Evolutionary conservation across 2,888 invertebrate species (phyloP), one percentile per base, ranked within the genome.

Genomic region (Amiota communis): DNA sequence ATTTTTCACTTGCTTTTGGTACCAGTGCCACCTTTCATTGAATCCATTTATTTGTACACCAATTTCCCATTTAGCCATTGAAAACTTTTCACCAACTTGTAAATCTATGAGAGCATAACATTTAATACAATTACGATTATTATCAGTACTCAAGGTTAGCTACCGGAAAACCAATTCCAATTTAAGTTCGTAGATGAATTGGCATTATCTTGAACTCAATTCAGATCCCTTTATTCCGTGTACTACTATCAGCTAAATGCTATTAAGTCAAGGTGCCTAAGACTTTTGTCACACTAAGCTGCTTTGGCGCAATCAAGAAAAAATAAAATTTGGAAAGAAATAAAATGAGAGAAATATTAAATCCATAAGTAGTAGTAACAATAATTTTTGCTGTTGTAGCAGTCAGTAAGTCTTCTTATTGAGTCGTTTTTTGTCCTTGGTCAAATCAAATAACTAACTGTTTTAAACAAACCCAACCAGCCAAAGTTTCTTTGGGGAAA

Each of bases 121-220:
- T 17, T 36, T 65, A 48, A 65, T n/a, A 48, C 65, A 65, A 65
- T 65, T 65, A 65, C 46, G 65, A 65, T 65, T 48, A 36, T 48
- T 48, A 65, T 65, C 65, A 65, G 17, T 20, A 15, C 15, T 65
- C 48, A 65, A 48, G 49, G 48, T 46, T 65, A 48, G 49, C 65
- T 17, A 65, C 36, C 17, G 48, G 8, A 11, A 48, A 65, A 65
- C 65, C 36, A 36, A 49, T 65, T 65, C 48, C 65, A 48, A 65
- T 65, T 65, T 65, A 65, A 65, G 48, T 65, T 65, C 17, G 17
- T 48, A 65, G 49, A 65, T 48, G 65, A 65, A 65, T 65, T 65
- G 65, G 48, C 48, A 65, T 48, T 48, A 65, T 59, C 59, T 20
- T 15, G n/a, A 59, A 59, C 59, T 59, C 3, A 36, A 36, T 36